phyloP scores from a whole-genome alignment of 2,888 invertebrate species.

The Ophion obscuratus region DNA sequence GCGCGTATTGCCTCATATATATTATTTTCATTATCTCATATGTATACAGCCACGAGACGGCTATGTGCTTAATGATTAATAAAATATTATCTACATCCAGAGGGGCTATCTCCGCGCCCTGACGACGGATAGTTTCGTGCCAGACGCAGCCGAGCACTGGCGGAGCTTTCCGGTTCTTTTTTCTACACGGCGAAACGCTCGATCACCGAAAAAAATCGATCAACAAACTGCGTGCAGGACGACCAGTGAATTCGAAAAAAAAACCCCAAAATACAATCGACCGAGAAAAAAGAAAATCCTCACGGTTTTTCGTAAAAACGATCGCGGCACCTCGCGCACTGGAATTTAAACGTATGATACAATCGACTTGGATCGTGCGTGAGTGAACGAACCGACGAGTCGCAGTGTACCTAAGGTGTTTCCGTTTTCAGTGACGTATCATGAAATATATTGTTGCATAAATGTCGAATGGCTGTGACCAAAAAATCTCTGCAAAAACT shows the following conservation, averaged over 20 bases:
- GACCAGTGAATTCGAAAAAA: not conserved
- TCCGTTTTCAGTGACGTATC: not conserved
- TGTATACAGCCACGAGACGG: slow-evolving; percentile 69
- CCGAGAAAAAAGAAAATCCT: not conserved
- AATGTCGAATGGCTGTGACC: not conserved
- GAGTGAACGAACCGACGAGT: slow-evolving; percentile 6
- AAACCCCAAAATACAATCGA: not conserved
- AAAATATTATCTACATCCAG: slow-evolving; percentile 79
- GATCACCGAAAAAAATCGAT: not conserved
- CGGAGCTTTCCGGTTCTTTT: slow-evolving; percentile 50
- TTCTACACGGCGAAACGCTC: not conserved
- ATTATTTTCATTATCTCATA: slow-evolving; percentile 80
- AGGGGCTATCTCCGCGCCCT: slow-evolving; percentile 74
- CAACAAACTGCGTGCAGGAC: too few relatives aligned
- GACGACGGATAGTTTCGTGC: slow-evolving; percentile 78
- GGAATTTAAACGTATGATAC: too few relatives aligned
- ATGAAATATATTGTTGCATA: not conserved
- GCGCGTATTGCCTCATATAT: slow-evolving; percentile 78
- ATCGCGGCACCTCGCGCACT: not conserved
- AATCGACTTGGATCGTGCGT: slow-evolving; percentile 11
- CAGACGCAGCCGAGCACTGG: slow-evolving; percentile 72
- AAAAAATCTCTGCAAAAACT: too few relatives aligned
- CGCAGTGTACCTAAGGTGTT: not conserved
- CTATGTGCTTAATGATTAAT: slow-evolving; percentile 82
- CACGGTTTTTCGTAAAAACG: not conserved